Conservation (phyloP, 1,140 invertebrate species). For the Lepidotrigona ventralis region DNA sequence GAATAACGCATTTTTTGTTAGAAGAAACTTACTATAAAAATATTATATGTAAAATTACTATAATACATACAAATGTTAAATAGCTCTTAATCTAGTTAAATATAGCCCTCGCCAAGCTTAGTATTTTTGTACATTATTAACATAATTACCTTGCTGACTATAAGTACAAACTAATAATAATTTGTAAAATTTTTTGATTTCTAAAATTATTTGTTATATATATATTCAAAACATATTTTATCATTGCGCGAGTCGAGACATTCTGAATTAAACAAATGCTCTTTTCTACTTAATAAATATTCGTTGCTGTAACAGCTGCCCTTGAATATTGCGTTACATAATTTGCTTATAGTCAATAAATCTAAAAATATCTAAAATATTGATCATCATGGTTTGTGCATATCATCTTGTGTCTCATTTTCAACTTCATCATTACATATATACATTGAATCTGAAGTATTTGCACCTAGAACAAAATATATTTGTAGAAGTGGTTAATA, state of each 20-base stretch:
- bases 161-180: conserved; percentile 23
- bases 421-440: conserved; percentile 57
- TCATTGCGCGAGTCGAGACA: neutral
- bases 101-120: conserved; percentile 18
- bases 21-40: conserved; percentile 61
- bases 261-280: conserved; percentile 5
- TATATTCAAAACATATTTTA: conserved; percentile 33
- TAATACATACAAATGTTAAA: conserved; percentile 24
- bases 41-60: conserved; percentile 60
- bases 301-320: neutral
- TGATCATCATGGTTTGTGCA: conserved; percentile 16
- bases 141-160: conserved; percentile 11
- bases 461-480: conserved; percentile 54
- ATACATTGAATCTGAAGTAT: conserved; percentile 48
- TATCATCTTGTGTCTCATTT: conserved; percentile 52
- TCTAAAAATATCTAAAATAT: neutral
- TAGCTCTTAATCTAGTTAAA: conserved; percentile 30
- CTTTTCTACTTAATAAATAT: neutral
- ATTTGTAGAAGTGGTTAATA: neutral
- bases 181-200: neutral
- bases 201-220: neutral
- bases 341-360: neutral
- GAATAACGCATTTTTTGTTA: conserved; percentile 21
- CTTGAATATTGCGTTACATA: neutral
- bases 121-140: conserved; percentile 54